Evolutionary conservation across 2,113 vertebrate genomes (phyloP).

Genomic region (Brienomyrus brachyistius): DNA sequence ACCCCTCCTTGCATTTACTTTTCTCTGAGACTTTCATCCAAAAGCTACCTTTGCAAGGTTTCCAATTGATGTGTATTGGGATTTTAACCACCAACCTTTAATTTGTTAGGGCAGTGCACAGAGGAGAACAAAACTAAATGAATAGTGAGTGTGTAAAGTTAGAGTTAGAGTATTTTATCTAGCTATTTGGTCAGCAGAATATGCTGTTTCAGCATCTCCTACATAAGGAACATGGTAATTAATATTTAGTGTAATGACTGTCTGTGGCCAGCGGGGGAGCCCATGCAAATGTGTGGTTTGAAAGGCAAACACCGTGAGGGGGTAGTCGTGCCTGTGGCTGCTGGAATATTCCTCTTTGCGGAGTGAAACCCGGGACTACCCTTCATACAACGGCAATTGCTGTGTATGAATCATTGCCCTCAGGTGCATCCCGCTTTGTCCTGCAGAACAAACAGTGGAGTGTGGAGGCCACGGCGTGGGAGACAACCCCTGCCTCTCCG

Average conservation of each 20-base stretch:
- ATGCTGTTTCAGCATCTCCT: not conserved
- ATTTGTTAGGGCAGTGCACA: not conserved
- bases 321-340: not conserved
- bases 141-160: not conserved
- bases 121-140: not conserved
- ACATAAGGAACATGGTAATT: not conserved
- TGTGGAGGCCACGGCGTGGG: not conserved
- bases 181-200: not conserved
- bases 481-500: not conserved
- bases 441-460: not conserved
- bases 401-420: not conserved
- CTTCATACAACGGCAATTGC: not conserved
- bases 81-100: not conserved
- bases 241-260: not conserved
- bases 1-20: not conserved
- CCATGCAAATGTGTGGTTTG: not conserved
- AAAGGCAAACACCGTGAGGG: not conserved
- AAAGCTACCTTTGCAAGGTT: not conserved
- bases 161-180: not conserved
- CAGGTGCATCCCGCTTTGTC: not conserved
- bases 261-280: not conserved
- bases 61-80: not conserved
- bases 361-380: not conserved
- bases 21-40: not conserved
- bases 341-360: not conserved